Conservation (phyloP, 1,140 invertebrate genomes). For the Macrobrachium nipponense region DNA sequence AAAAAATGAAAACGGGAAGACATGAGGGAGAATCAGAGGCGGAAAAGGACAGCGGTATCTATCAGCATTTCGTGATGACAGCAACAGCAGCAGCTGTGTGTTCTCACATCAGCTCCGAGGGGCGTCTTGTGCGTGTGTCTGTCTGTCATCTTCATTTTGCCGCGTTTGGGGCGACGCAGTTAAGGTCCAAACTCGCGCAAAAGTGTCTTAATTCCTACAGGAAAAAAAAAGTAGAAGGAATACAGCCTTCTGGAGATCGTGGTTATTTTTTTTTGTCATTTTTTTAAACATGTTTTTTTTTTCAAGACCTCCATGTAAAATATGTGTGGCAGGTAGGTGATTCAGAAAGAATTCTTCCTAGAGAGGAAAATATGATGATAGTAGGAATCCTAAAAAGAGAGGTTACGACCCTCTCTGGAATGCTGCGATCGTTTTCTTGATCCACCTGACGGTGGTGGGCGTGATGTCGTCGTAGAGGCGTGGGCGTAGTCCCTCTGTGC, state of each 20-base stretch:
- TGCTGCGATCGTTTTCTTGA: slow-evolving; percentile 63
- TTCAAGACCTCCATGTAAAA: background rate
- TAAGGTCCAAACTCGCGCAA: too few relatives aligned
- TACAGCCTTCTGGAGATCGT: background rate
- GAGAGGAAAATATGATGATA: slow-evolving; percentile 5
- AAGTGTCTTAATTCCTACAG: too few relatives aligned
- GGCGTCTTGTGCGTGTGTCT: too few relatives aligned
- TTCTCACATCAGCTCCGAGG: too few relatives aligned
- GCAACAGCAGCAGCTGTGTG: too few relatives aligned
- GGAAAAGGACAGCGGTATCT: slow-evolving; percentile 11
- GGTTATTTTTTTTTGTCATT: background rate
- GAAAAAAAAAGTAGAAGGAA: background rate
- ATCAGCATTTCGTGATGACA: background rate
- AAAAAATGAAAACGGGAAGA: slow-evolving; percentile 18
- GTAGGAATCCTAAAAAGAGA: background rate
- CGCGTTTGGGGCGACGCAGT: too few relatives aligned
- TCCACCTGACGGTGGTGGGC: slow-evolving; percentile 57
- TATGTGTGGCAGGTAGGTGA: background rate
- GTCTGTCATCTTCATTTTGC: too few relatives aligned
- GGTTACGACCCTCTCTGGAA: slow-evolving; percentile 57
- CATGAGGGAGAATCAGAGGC: slow-evolving; percentile 25
- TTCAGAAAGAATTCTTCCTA: background rate
- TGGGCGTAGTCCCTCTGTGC: slow-evolving; percentile 57
- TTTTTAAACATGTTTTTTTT: background rate
- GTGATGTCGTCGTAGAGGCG: slow-evolving; percentile 64